phyloP scores from a whole-genome alignment of 2,797 vertebrate genomes.

The Nannoperca australis region DNA sequence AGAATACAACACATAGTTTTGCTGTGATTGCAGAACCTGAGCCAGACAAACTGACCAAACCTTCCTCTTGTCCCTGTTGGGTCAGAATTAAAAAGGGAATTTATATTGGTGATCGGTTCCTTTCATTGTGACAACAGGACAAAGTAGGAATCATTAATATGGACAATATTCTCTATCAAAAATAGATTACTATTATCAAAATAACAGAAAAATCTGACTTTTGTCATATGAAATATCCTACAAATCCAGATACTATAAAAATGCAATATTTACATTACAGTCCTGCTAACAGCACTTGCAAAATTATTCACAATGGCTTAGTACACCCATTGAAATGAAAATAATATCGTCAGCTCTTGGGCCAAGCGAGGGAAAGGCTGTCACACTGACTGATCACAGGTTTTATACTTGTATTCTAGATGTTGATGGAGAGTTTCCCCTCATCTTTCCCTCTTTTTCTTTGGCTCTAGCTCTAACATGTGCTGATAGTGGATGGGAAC shows the following conservation, averaged over 20 bases:
- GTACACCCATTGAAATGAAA: not conserved
- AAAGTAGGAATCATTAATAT: not conserved
- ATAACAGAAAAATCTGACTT: no score
- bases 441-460: not conserved
- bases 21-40: conserved; percentile 14
- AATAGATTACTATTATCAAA: no score
- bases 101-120: not conserved
- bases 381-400: not conserved
- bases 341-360: not conserved
- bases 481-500: not conserved
- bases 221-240: not conserved
- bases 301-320: not conserved
- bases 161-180: not conserved
- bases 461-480: not conserved
- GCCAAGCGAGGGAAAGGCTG: not conserved
- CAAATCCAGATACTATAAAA: not conserved
- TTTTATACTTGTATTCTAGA: not conserved
- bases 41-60: conserved; percentile 2
- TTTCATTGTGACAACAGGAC: not conserved
- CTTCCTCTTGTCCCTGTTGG: not conserved
- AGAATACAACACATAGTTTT: conserved; percentile 6
- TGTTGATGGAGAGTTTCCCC: not conserved
- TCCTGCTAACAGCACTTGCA: not conserved
- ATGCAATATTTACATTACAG: not conserved
- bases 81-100: not conserved